Evolutionary conservation across 2,888 invertebrate species (phyloP).

Genomic region (Drosophila stalkeri): DNA sequence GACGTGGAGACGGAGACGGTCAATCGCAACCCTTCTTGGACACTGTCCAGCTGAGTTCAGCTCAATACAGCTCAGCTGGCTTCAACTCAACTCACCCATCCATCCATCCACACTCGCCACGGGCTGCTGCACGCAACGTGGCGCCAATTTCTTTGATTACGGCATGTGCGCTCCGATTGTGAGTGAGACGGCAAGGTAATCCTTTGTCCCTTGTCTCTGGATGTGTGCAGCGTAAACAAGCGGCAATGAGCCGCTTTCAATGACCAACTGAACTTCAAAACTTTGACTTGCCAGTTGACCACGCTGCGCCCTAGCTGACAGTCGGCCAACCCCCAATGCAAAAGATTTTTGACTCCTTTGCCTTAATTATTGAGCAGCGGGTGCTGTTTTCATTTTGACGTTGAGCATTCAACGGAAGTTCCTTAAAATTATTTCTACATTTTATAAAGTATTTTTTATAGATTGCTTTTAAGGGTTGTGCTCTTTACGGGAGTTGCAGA

Average conservation of each 20-base stretch:
- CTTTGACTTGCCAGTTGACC: slow-evolving; percentile 67
- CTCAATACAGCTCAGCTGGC: slow-evolving; percentile 17
- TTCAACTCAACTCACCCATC: slow-evolving; percentile 8
- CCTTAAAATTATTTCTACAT: slow-evolving; percentile 10
- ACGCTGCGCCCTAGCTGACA: slow-evolving; percentile 16
- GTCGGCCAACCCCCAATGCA: slow-evolving; percentile 45
- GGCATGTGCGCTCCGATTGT: slow-evolving; percentile 56
- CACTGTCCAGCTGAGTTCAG: slow-evolving; percentile 53
- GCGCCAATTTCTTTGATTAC: slow-evolving; percentile 81
- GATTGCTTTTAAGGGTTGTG: slow-evolving; percentile 1
- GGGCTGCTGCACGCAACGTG: slow-evolving; percentile 75
- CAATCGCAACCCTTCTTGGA: slow-evolving; percentile 68
- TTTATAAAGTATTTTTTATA: background rate
- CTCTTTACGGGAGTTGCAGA: background rate
- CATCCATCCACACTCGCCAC: slow-evolving; percentile 49
- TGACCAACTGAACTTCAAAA: slow-evolving; percentile 82
- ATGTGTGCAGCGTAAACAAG: slow-evolving; percentile 53
- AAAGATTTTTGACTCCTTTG: slow-evolving; percentile 56
- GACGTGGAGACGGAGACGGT: slow-evolving; percentile 35
- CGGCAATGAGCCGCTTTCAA: slow-evolving; percentile 66
- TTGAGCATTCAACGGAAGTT: slow-evolving; percentile 10
- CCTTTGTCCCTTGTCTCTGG: slow-evolving; percentile 75
- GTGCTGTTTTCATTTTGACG: slow-evolving; percentile 25
- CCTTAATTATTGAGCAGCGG: slow-evolving; percentile 70
- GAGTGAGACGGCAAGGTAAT: slow-evolving; percentile 47